Percentiles rank a stretch among this genome's conserved stretches.
Conservation (phyloP, 2,888 invertebrate species). For the Eupithecia subumbrata region DNA sequence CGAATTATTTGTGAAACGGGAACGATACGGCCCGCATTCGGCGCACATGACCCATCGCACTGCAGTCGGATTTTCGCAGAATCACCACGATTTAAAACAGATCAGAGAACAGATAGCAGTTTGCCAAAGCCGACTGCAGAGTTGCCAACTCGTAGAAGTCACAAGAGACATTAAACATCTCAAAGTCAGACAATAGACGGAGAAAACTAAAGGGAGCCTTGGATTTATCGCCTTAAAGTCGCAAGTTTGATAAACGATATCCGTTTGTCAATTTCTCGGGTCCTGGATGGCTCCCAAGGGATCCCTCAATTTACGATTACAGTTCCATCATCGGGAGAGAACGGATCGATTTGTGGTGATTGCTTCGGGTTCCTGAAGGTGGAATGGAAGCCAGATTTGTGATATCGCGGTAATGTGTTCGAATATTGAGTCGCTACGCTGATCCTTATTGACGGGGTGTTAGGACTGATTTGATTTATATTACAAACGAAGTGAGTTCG, state of each 20-base stretch:
- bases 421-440: constrained; percentile 26
- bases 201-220: constrained; percentile 22
- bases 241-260: constrained; percentile 40
- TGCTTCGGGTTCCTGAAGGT: constrained; percentile 28
- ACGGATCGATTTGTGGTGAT: constrained; percentile 43
- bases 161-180: constrained; percentile 32
- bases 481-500: constrained; percentile 4
- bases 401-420: constrained; percentile 27
- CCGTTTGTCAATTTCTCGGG: constrained; percentile 43
- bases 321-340: constrained; percentile 40
- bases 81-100: constrained; percentile 22
- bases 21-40: background rate
- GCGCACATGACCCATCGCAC: constrained; percentile 11
- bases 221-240: constrained; percentile 29
- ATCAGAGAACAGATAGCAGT: constrained; percentile 30
- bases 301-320: constrained; percentile 37
- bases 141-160: constrained; percentile 33
- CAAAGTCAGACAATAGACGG: constrained; percentile 21
- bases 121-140: constrained; percentile 26
- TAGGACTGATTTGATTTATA: constrained; percentile 16
- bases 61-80: constrained; percentile 20
- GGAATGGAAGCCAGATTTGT: constrained; percentile 30
- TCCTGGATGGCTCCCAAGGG: constrained; percentile 29
- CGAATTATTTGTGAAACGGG: constrained; percentile 10
- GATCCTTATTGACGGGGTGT: constrained; percentile 20